Evolutionary conservation across 2,888 invertebrate species (phyloP), one percentile per base, ranked within the genome.

Genomic region (Antitype chi): DNA sequence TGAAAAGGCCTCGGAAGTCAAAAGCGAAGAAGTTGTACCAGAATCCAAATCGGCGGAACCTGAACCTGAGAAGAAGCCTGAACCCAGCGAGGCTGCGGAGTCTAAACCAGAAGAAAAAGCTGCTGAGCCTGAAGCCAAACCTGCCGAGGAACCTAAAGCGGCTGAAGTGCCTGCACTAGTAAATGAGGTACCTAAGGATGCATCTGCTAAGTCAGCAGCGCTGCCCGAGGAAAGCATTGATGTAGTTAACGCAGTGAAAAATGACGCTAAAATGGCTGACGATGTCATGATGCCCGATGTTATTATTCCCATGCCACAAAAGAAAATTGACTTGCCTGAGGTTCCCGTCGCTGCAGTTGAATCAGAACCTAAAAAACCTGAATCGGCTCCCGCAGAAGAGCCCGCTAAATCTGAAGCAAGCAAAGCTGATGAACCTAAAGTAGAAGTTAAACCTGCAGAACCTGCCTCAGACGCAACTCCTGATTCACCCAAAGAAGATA

Each of bases 191-290:
- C 81, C 90, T 72, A 90, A 90, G 53, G 91, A 91, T 78, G 90
- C 89, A 38, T 81, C 88, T 55, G 89, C 92, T 43, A 95, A 95
- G 82, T 90, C 94, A 70, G 83, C 86, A 47, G 90, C 87, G 73
- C 83, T 88, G 74, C 89, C 90, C 68, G 92, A 92, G 38, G 93
- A 92, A 80, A 76, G 89, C 13, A 93, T 94, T 68, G 95, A 95
- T 85, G 91, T 95, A 38, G 92, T 94, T 1, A 93, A 89, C 71
- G 94, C 94, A 53, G 88, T 93, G 23, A 94, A 95, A 77, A 88
- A 88, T 80, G 88, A 92, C 38, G 94, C 94, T 71, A 92, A 94
- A 55, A 83, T 95, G 17, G 95, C 95, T 85, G 94, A 96, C 88
- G 94, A 96, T 79, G 89, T 92, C 13, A 85, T 93, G n/a, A 92